Base-by-base conservation (phyloP, 2,113 vertebrate genomes). In the Calcarius ornatus region DNA sequence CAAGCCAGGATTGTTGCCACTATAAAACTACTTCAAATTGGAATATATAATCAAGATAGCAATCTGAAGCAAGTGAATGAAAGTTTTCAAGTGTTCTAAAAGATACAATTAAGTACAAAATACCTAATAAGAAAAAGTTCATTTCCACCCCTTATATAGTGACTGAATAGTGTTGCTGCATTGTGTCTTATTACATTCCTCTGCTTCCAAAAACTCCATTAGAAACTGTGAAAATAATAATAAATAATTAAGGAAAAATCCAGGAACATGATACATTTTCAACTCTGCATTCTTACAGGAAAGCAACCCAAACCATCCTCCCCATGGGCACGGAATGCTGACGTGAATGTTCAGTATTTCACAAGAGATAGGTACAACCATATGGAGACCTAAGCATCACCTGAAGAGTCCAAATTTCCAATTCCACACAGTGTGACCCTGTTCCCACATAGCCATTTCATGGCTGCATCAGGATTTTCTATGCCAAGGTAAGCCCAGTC, bases 261-360 rank as follows among this genome's bases (percentile, higher is more conserved):
- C 31, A 50, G 31, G 8, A 28, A 59, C 1, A 0, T 11, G 6
- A 16, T 14, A 50, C 1, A 1, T 60, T 77, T 86, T 64, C 18
- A 15, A 6, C 24, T 47, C 11, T 33, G 47, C 6, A 66, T 11
- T n/a, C 22, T 72, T 51, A 54, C 1, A 5, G 72, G 40, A 61
- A 87, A 78, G 20, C 5, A 77, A 63, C 20, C 4, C 30, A 82
- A 30, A 70, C 51, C 24, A 61, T 22, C 5, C 15, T 50, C 48
- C 19, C 16, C 24, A 11, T 3, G 15, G 42, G 6, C 24, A 69
- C 3, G 5, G 1, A 69, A 56, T 0, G 0, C 17, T 53, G 27
- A 37, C 3, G 3, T 31, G 21, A 56, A 51, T 71, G 85, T 81
- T 71, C 53, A 79, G 43, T 60, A 70, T 77, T 73, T 78, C 35